Evolutionary conservation across 2,113 vertebrate genomes (phyloP), one percentile per base, ranked within the genome.

Genomic region (Petromus typicus): DNA sequence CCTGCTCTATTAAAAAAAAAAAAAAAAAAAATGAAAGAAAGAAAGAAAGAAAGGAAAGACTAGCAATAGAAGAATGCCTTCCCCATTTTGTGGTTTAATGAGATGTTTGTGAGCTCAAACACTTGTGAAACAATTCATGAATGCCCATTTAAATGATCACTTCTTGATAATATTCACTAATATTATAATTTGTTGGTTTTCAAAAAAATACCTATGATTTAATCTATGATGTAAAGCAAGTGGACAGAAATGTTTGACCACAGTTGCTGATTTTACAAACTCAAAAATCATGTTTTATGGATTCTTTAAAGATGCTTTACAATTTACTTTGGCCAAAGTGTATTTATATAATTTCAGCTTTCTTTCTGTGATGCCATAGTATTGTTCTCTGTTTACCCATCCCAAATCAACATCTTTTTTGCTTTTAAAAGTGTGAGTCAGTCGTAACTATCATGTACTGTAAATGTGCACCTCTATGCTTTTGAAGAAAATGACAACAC

Each of bases 321-420:
- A 64, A 90, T 3, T 79, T 82, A 63, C 37, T n/a, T 84, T 92
- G 75, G n/a, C 61, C n/a, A 4, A 3, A 12, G 45, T 92, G 1
- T 85, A 48, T 94, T 87, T 67, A 69, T 43, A 89, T 83, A 81
- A 96, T 86, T 59, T 63, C 59, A 57, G 2, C 14, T 63, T 84
- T 27, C 10, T 73, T 80, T 93, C 54, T 61, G 34, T 34, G 27
- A 14, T 34, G 13, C 18, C 80, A 0, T 23, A 61, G 23, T 32
- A 59, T 59, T 9, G 27, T 90, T 87, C 54, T 67, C 76, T 45
- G 1, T 51, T 56, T 7, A 64, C 10, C 5, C 57, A n/a, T 30
- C 25, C 23, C 11, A 57, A 69, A 17, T 78, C 67, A 85, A 61
- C 3, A 40, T 81, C 5, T 64, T 84, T n/a, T 78, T 63, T 56